Conservation (phyloP, 2,797 vertebrate genomes). For the Varecia variegata region DNA sequence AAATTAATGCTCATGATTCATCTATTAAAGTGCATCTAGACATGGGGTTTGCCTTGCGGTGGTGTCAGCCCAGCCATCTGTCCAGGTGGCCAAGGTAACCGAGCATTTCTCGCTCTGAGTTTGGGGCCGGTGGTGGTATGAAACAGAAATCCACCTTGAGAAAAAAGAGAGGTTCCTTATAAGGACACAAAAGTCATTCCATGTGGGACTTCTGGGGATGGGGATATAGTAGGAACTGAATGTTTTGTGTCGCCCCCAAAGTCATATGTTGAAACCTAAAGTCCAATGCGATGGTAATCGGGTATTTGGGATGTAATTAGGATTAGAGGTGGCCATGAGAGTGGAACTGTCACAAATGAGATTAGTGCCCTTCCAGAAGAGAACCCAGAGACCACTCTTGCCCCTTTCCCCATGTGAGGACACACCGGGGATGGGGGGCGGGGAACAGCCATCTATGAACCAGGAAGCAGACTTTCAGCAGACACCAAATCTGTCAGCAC, state of each 20-base stretch:
- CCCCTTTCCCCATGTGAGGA: background rate
- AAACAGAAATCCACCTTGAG: background rate
- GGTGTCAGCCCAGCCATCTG: background rate
- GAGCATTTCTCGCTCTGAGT: background rate
- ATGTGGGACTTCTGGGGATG: background rate
- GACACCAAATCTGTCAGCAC: no score
- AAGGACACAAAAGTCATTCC: background rate
- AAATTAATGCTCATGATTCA: conserved; percentile 61
- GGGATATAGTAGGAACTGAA: background rate
- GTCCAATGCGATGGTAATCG: no score
- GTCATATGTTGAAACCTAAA: background rate
- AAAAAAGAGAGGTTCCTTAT: background rate
- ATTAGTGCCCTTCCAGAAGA: background rate
- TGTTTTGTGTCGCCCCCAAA: background rate
- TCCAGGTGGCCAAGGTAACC: background rate
- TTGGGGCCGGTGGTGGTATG: background rate
- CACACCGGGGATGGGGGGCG: background rate
- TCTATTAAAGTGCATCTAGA: background rate
- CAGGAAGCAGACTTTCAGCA: background rate
- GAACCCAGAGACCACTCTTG: background rate
- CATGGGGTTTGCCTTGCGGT: fast-evolving
- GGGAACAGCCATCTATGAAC: no score
- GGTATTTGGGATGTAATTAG: background rate
- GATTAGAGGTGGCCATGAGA: background rate
- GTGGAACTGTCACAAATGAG: background rate